These are phyloP conservation scores for Harpalus rubripes DNA, from an alignment of 2,888 invertebrate species.

Conservation along the genomic window DNA sequence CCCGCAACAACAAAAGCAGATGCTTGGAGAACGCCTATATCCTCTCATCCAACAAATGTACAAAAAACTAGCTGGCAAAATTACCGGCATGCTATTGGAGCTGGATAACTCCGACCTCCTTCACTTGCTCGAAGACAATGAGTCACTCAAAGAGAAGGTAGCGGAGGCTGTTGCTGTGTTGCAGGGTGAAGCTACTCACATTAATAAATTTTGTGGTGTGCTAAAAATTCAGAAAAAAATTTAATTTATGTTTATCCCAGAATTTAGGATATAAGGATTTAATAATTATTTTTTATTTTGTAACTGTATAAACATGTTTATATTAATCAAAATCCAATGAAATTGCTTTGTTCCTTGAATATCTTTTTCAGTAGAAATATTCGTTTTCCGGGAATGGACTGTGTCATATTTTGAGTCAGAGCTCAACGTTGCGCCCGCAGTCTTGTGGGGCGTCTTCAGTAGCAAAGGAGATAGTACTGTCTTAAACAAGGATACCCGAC, in stretches of 20 bases:
- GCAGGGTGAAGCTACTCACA: conserved; percentile 88
- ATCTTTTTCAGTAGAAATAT: conserved; percentile 78
- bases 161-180: conserved; percentile 99
- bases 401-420: too few relatives aligned
- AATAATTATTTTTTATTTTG: conserved; percentile 66
- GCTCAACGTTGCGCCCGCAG: too few relatives aligned
- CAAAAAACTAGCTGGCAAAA: conserved; percentile 95
- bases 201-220: conserved; percentile 76
- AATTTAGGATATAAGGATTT: conserved; percentile 63
- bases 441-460: too few relatives aligned
- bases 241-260: conserved; percentile 61
- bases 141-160: conserved; percentile 97
- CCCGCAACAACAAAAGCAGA: conserved; percentile 98
- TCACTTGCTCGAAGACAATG: conserved; percentile 98
- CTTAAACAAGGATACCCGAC: too few relatives aligned
- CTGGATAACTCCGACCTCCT: conserved; percentile 98
- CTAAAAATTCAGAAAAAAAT: conserved; percentile 14
- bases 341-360: conserved; percentile 74
- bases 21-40: conserved; percentile 98
- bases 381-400: too few relatives aligned
- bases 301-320: conserved; percentile 45
- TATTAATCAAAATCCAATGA: conserved; percentile 70
- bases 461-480: too few relatives aligned
- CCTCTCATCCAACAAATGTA: conserved; percentile 98
- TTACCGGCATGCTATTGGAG: conserved; percentile 99